phyloP scores from a whole-genome alignment of 2,888 invertebrate genomes.

The Aphodius granarius region DNA sequence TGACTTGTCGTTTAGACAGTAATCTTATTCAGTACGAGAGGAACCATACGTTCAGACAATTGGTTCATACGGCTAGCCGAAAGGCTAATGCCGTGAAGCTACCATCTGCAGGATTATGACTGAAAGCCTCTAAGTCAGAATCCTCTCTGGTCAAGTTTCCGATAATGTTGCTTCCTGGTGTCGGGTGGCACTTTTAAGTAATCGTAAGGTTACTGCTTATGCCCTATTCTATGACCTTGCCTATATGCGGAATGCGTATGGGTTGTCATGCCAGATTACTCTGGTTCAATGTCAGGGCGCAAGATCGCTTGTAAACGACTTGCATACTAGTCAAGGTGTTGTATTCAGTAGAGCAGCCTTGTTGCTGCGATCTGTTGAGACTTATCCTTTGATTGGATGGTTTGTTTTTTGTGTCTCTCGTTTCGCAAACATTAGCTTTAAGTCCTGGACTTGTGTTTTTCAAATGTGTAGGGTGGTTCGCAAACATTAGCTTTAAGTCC shows the following conservation, averaged over 20 bases:
- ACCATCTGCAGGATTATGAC: conserved; percentile 67
- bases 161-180: conserved; percentile 33
- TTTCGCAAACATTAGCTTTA: not conserved
- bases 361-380: conserved; percentile 65
- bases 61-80: conserved; percentile 64
- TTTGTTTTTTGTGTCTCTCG: conserved; percentile 6
- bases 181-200: conserved; percentile 15
- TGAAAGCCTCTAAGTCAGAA: conserved; percentile 65
- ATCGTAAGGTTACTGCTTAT: conserved; percentile 14
- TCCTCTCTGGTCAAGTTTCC: conserved; percentile 59
- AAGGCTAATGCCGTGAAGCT: conserved; percentile 67
- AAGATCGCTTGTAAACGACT: conserved; percentile 66
- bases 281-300: conserved; percentile 58
- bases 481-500: not conserved
- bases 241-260: not conserved
- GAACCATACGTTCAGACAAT: conserved; percentile 58
- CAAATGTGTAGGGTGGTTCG: too few species aligned
- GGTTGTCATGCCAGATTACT: conserved; percentile 16
- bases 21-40: too few species aligned
- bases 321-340: conserved; percentile 63
- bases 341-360: conserved; percentile 63
- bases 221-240: conserved; percentile 17
- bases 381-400: conserved; percentile 55
- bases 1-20: conserved; percentile 49
- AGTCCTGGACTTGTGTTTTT: not conserved